Evolutionary conservation across 2,888 invertebrate species (phyloP).

Genomic region (Lasioglossum lativentre): DNA sequence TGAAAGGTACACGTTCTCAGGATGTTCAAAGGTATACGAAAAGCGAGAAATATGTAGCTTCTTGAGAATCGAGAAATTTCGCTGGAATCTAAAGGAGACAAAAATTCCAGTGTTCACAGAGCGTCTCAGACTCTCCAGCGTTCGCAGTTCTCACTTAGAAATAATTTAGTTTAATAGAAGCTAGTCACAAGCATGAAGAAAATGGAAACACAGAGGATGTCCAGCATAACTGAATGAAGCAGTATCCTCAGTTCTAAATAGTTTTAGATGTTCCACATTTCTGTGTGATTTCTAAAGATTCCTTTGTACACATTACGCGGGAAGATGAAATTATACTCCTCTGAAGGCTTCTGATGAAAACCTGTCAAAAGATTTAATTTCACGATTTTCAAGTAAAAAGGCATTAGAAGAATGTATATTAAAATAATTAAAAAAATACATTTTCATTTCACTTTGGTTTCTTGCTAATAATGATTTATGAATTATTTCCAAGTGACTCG

Average conservation of each 20-base stretch:
- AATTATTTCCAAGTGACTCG: too few relatives aligned
- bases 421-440: too few relatives aligned
- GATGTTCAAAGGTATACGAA: too few relatives aligned
- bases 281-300: background rate
- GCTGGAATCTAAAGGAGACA: background rate
- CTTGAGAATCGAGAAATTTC: background rate
- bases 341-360: background rate
- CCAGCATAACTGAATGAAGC: constrained; percentile 15
- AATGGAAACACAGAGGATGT: background rate
- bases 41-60: background rate
- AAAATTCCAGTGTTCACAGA: background rate
- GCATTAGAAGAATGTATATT: too few relatives aligned
- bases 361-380: too few relatives aligned
- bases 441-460: too few relatives aligned
- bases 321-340: background rate
- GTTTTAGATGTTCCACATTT: background rate
- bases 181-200: background rate
- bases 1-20: too few relatives aligned
- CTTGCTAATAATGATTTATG: too few relatives aligned
- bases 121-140: background rate
- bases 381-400: too few relatives aligned
- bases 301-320: background rate
- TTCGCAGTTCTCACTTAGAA: background rate
- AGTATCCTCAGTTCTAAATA: background rate
- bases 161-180: constrained; percentile 1